A percentile compares a stretch with the other conserved stretches of the same genome.
Evolutionary conservation across 2,113 vertebrate species (phyloP).

Genomic region (Hystrix cristata): DNA sequence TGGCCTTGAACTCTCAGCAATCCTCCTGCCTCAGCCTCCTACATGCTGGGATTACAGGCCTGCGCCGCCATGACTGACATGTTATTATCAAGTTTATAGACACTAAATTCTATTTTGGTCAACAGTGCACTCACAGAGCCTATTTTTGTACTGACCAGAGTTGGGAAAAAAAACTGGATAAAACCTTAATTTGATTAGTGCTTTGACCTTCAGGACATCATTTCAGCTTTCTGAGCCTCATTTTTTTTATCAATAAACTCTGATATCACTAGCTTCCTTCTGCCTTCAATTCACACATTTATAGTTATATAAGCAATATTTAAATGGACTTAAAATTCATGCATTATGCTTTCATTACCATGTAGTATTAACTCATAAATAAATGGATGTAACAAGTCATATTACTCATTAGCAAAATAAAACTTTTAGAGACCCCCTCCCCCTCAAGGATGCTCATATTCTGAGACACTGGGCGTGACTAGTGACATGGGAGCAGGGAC

Average conservation of each 20-base stretch:
- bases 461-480: too few relatives aligned
- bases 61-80: neutral
- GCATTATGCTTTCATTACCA: neutral
- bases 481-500: neutral
- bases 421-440: neutral
- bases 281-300: neutral
- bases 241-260: slow-evolving; percentile 37
- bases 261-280: neutral
- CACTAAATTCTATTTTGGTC: neutral
- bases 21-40: neutral
- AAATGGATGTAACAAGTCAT: neutral
- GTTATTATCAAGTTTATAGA: neutral
- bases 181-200: neutral
- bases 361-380: neutral
- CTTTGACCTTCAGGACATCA: neutral
- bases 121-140: neutral
- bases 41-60: accelerated
- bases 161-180: neutral
- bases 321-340: neutral
- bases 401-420: neutral
- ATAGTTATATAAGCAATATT: neutral
- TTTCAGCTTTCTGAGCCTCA: neutral
- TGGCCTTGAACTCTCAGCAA: neutral
- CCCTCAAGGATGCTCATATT: neutral
- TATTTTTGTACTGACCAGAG: neutral